Percentiles rank a stretch among this genome's conserved stretches.
phyloP scores from a whole-genome alignment of 2,888 invertebrate species.

The Amiota minor region DNA sequence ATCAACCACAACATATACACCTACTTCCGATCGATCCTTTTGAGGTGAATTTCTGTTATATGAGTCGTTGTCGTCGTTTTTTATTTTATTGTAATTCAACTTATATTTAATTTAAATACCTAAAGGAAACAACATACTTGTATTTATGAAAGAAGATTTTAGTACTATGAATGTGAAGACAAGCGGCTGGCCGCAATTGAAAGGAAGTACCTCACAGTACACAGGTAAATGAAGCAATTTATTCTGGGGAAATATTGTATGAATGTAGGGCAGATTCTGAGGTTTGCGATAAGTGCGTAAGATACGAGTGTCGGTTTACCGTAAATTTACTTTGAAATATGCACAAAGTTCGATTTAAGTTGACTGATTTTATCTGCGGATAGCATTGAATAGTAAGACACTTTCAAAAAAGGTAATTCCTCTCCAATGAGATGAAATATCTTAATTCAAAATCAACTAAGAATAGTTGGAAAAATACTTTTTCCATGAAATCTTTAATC shows the following conservation, averaged over 20 bases:
- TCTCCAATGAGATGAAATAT: no score
- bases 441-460: no score
- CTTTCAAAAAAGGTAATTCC: no score
- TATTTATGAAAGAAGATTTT: neutral
- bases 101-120: neutral
- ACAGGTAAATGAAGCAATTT: neutral
- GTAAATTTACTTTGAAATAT: conserved; percentile 51
- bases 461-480: no score
- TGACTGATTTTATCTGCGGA: no score
- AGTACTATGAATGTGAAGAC: neutral
- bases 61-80: neutral
- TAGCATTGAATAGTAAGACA: no score
- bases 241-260: neutral
- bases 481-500: no score
- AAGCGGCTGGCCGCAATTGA: conserved; percentile 3
- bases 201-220: neutral
- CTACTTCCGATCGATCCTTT: conserved; percentile 65
- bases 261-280: neutral
- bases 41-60: neutral
- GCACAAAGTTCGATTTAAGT: conserved; percentile 43
- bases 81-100: no score
- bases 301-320: conserved; percentile 4
- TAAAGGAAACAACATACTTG: neutral
- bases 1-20: conserved; percentile 73
- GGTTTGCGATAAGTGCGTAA: neutral